These are phyloP conservation scores for Adelosebastes latens DNA, from an alignment of 2,797 vertebrate genomes.

Conservation along the genomic window DNA sequence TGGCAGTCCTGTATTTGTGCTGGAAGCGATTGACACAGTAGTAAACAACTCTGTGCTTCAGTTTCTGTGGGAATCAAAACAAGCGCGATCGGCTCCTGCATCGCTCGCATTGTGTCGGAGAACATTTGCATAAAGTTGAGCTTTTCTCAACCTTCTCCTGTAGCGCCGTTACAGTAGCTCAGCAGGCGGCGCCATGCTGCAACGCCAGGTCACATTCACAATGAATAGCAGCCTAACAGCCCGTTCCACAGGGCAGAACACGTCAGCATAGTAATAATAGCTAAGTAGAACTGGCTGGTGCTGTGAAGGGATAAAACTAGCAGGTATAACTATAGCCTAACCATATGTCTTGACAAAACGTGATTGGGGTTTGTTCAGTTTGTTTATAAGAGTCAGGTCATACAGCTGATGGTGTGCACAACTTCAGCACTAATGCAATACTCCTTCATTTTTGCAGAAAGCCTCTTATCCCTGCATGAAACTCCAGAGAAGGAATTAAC, in stretches of 20 bases:
- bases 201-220: background rate
- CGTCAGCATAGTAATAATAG: background rate
- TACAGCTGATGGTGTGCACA: constrained; percentile 6
- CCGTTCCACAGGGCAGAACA: background rate
- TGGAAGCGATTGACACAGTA: background rate
- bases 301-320: background rate
- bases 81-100: too few species aligned
- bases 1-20: background rate
- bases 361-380: constrained; percentile 1
- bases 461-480: constrained; percentile 14
- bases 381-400: constrained; percentile 1
- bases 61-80: background rate
- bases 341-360: background rate
- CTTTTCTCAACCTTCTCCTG: background rate
- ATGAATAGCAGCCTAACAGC: background rate
- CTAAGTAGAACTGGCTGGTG: background rate
- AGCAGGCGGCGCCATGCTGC: background rate
- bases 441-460: constrained; percentile 21
- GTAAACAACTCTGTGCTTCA: background rate
- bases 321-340: background rate
- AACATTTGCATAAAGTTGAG: background rate
- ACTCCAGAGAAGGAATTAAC: constrained; percentile 13
- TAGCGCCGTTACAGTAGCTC: background rate
- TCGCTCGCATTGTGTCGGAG: background rate
- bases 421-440: constrained; percentile 9